Evolutionary conservation across 2,113 vertebrate genomes (phyloP), one percentile per base, ranked within the genome.

Genomic region (Oceanodroma tethys): DNA sequence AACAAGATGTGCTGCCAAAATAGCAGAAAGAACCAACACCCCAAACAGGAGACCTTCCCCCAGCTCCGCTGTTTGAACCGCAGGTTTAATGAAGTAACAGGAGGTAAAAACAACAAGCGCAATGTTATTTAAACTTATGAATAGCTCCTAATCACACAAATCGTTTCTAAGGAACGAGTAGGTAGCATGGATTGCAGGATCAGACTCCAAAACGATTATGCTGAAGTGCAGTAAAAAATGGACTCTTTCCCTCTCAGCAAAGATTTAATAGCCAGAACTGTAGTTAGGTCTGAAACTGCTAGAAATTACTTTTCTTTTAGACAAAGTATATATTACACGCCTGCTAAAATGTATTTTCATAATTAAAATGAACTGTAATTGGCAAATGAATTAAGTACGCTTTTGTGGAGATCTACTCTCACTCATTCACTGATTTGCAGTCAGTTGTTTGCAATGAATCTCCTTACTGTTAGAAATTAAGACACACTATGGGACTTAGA

Each of bases 1-100:
- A 96, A 93, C 56, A 29, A 60, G 66, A 9, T 40, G 3, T 94
- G 97, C 95, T 97, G 96, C 94, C 97, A 97, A 97, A 97, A 97
- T 59, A 96, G 78, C 94, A 86, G 89, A 36, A 62, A 40, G 93
- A 30, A 88, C 58, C 94, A 70, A 80, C 93, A 96, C 89, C 97
- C 93, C 84, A 70, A 89, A 73, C 93, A 92, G 60, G 68, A 72
- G 87, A 32, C 78, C 27, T 92, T 83, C 26, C 76, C 52, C 13
- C 17, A 26, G 53, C 72, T 47, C 81, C 10, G 1, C 42, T 11
- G 0, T 18, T 52, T 14, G 78, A 71, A n/a, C 65, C 0, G 1
- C 17, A 10, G 82, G 65, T 55, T 91, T 75, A 4, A 7, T 14
- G 52, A 56, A 91, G 53, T 11, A 11, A 29, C 58, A 58, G 60